A percentile compares a stretch with the other conserved stretches of the same genome.
Evolutionary conservation across 2,113 vertebrate species (phyloP).

Genomic region (Riparia riparia): DNA sequence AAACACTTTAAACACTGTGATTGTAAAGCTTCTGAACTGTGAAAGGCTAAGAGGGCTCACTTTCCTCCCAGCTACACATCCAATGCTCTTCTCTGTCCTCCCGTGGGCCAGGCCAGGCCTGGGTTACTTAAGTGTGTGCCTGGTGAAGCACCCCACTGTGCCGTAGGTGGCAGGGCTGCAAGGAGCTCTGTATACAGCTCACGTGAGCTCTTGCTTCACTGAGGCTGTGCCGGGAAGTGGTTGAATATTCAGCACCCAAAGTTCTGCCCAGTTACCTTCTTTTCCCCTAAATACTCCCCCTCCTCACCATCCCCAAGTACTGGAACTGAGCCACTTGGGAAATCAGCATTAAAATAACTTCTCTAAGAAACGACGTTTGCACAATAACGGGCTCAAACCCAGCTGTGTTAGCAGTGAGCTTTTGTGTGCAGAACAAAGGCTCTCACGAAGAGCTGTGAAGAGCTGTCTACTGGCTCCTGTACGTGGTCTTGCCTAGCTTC

Average conservation of each 20-base stretch:
- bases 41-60: not conserved
- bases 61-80: not conserved
- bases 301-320: not conserved
- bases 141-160: not conserved
- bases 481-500: accelerated
- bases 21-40: not conserved
- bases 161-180: not conserved
- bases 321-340: not conserved
- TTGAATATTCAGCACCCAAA: not conserved
- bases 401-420: not conserved
- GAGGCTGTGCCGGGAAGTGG: not conserved
- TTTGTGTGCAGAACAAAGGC: conserved; percentile 60
- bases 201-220: not conserved
- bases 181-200: not conserved
- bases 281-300: not conserved
- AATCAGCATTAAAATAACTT: not conserved
- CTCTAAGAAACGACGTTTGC: not conserved
- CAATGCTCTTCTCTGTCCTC: not conserved
- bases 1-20: not conserved
- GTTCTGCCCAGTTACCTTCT: conserved; percentile 19
- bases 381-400: not conserved
- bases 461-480: not conserved
- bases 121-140: not conserved
- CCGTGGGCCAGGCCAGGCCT: not conserved
- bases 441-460: not conserved